Base-by-base conservation (phyloP, 2,797 vertebrate genomes). In the Enteromius mattozi region DNA sequence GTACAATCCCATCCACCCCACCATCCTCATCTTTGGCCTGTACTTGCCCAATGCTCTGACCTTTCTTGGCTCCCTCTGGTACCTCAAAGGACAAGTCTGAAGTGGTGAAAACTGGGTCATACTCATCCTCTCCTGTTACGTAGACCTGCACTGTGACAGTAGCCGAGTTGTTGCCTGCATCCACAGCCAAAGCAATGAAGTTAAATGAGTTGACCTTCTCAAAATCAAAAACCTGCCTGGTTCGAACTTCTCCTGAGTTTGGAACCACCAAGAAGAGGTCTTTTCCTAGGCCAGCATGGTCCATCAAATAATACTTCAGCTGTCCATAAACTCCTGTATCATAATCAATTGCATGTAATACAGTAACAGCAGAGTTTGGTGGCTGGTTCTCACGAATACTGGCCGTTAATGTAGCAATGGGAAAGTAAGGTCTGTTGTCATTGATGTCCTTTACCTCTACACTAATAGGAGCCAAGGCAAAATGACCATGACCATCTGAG, bases 361-460 rank as follows among this genome's bases (percentile, higher is more conserved):
- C 96, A 56, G 97, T 97, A 81, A 99, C 96, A 1, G 96, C 94
- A 0, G 97, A 97, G 90, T 97, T 97, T 0, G 96, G 93, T 0
- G 98, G 97, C 89, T 97, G 94, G 92, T 99, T 99, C 93, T 99
- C 98, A 33, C 93, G 92, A 88, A 99, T 93, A 87, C 96, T 99
- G 76, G 97, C 92, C 0, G 95, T 99, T 90, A 99, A 92, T 65
- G 95, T 92, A 75, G 95, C 95, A 68, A 99, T 92, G 0, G 98
- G 98, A 91, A 99, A 99, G 90, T 96, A 96, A 0, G 98, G 98
- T 76, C 95, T 94, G 78, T 99, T 98, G 87, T 99, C 98, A 0
- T 99, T 99, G 72, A 99, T 87, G 0, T 99, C 98, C 86, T 97
- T 97, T 74, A 99, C 98, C 37, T 99, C 97, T 0, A 99, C 89